Evolutionary conservation across 2,888 invertebrate genomes (phyloP).

Genomic region (Melieria picta): DNA sequence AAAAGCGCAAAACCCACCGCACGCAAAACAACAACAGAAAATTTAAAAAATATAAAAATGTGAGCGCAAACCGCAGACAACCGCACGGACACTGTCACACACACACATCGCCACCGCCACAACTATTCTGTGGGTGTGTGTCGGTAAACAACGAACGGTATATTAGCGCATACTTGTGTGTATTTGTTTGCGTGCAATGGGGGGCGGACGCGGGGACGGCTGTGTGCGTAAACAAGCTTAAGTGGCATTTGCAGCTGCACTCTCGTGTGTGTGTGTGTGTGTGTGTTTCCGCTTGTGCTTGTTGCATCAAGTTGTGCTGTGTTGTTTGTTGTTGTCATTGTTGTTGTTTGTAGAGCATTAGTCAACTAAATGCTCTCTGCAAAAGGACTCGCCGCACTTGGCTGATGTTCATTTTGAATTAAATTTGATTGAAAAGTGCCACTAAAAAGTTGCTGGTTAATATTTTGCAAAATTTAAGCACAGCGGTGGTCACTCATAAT

Average conservation of each 20-base stretch:
- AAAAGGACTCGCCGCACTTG: too few species aligned
- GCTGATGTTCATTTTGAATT: too few species aligned
- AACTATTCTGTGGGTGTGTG: background rate
- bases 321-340: too few species aligned
- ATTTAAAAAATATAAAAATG: background rate
- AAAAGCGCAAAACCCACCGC: background rate
- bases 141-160: background rate
- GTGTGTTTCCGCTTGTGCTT: background rate
- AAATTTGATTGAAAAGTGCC: too few species aligned
- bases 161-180: too few species aligned
- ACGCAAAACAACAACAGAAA: background rate
- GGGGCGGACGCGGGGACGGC: background rate
- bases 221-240: conserved; percentile 2
- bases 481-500: too few species aligned
- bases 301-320: background rate
- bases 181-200: background rate
- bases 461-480: too few species aligned
- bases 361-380: too few species aligned
- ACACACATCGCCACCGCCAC: background rate
- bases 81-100: conserved; percentile 15
- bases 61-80: conserved; percentile 19
- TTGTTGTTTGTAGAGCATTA: too few species aligned
- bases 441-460: too few species aligned
- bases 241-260: background rate
- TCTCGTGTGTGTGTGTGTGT: background rate